These are phyloP conservation scores for Falco naumanni DNA, from an alignment of 2,797 vertebrate genomes.

Conservation along the genomic window DNA sequence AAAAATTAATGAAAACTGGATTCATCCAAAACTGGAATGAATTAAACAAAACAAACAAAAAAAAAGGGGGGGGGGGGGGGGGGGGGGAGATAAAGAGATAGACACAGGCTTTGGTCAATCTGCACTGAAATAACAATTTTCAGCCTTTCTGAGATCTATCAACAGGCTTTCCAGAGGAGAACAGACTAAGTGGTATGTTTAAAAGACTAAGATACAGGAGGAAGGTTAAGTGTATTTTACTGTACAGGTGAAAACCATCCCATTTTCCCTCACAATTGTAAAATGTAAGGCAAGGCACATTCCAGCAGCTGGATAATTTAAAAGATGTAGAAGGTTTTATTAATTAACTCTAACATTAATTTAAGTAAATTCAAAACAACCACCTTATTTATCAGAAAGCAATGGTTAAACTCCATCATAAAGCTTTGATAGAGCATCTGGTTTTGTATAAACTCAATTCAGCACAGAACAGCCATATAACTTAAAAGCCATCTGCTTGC, in stretches of 20 bases:
- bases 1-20: neutral
- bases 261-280: neutral
- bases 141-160: neutral
- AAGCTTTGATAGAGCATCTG: neutral
- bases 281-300: neutral
- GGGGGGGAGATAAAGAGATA: fast-evolving
- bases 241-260: neutral
- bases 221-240: neutral
- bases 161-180: neutral
- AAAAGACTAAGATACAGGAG: neutral
- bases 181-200: neutral
- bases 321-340: neutral
- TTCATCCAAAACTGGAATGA: neutral
- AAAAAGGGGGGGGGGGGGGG: too few species aligned
- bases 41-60: neutral
- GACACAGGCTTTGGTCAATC: neutral
- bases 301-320: neutral
- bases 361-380: neutral
- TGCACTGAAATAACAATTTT: neutral
- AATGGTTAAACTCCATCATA: neutral
- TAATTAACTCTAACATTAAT: neutral
- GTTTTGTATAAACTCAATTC: neutral
- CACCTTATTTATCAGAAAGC: neutral
- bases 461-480: neutral
- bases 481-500: neutral